Percentiles rank a stretch among this genome's conserved stretches.
phyloP scores from a whole-genome alignment of 2,797 vertebrate species.

The Danionella dracula region DNA sequence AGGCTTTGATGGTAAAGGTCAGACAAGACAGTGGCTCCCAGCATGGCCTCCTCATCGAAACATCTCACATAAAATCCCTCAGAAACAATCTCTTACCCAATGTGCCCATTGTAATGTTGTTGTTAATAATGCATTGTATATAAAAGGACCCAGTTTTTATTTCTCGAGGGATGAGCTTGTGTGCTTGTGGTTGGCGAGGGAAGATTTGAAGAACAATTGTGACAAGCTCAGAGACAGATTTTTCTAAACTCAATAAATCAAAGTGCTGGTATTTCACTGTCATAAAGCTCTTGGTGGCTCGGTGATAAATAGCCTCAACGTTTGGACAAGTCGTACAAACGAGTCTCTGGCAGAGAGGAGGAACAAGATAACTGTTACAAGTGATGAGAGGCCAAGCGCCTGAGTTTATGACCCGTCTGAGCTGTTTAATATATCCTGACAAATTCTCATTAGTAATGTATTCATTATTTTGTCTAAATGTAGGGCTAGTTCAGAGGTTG shows the following conservation, averaged over 20 bases:
- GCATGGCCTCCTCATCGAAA: slow-evolving; percentile 47
- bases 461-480: slow-evolving; percentile 49
- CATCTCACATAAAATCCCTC: slow-evolving; percentile 44
- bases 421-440: slow-evolving; percentile 48
- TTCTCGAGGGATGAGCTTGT: slow-evolving; percentile 53
- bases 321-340: slow-evolving; percentile 74
- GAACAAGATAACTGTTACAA: slow-evolving; percentile 81
- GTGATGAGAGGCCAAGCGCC: slow-evolving; percentile 82
- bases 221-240: slow-evolving; percentile 48
- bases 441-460: slow-evolving; percentile 50
- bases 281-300: slow-evolving; percentile 66
- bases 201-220: slow-evolving; percentile 59
- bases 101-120: slow-evolving; percentile 65
- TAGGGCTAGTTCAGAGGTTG: slow-evolving; percentile 42
- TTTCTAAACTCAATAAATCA: slow-evolving; percentile 75
- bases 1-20: slow-evolving; percentile 76
- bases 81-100: slow-evolving; percentile 54
- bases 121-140: slow-evolving; percentile 60
- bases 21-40: slow-evolving; percentile 53
- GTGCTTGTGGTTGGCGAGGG: slow-evolving; percentile 50
- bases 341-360: slow-evolving; percentile 72
- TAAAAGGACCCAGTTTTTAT: slow-evolving; percentile 49
- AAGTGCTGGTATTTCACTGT: slow-evolving; percentile 69
- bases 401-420: slow-evolving; percentile 80
- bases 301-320: slow-evolving; percentile 70